phyloP scores from a whole-genome alignment of 2,888 invertebrate genomes.

The Erynnis tages region DNA sequence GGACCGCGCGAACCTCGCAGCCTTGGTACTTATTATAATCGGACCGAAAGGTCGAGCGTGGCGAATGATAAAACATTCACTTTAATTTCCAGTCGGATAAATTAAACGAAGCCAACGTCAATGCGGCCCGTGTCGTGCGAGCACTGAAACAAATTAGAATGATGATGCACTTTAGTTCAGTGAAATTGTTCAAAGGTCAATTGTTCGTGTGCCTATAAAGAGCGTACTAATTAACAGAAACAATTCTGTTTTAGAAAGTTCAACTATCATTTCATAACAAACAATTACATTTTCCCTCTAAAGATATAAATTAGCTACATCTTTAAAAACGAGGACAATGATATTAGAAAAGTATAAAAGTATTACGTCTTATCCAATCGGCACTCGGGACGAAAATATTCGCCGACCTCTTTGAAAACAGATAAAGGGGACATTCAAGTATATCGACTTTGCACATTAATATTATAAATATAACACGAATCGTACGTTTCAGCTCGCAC shows the following conservation, averaged over 20 bases:
- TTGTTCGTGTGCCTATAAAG: background rate
- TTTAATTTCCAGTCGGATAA: slow-evolving; percentile 19
- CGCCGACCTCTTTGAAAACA: background rate
- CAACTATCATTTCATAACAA: no score
- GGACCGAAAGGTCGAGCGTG: slow-evolving; percentile 28
- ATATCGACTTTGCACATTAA: background rate
- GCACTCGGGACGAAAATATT: background rate
- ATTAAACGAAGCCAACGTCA: slow-evolving; percentile 12
- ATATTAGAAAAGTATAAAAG: no score
- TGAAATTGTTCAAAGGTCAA: background rate
- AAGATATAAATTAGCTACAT: no score
- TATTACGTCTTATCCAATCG: background rate
- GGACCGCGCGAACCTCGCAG: slow-evolving; percentile 11
- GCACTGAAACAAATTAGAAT: slow-evolving; percentile 6
- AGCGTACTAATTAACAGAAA: background rate
- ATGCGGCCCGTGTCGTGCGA: background rate
- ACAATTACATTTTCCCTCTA: no score
- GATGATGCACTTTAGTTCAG: background rate
- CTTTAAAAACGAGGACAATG: no score
- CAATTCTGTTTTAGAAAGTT: no score
- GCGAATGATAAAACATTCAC: slow-evolving; percentile 30
- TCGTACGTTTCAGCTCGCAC: background rate
- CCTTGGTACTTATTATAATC: slow-evolving; percentile 22
- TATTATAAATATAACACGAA: background rate
- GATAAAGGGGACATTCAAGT: background rate